Percentiles rank a stretch among this genome's conserved stretches.
These are phyloP conservation scores for Picathartes gymnocephalus DNA, from an alignment of 2,113 vertebrate species.

Conservation along the genomic window DNA sequence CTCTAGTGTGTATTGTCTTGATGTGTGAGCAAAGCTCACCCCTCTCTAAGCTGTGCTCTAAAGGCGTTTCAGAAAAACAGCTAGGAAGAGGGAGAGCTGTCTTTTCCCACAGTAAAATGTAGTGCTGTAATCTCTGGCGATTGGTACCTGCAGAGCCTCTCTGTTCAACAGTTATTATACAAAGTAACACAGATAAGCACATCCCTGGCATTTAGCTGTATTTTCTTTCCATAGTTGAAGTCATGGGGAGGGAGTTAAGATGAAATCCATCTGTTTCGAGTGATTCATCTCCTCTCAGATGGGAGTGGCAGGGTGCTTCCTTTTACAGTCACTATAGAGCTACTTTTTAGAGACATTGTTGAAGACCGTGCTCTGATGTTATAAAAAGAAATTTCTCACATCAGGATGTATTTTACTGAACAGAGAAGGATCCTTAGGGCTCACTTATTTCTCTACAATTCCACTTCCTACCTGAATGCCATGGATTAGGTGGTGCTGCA, in stretches of 20 bases:
- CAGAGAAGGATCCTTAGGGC: not conserved
- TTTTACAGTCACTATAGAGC: not conserved
- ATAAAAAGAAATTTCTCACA: not conserved
- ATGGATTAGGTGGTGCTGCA: not conserved
- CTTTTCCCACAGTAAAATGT: not conserved
- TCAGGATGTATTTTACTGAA: not conserved
- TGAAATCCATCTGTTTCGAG: conserved; percentile 13
- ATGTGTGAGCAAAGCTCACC: not conserved
- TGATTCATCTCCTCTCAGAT: conserved; percentile 41
- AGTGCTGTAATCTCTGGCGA: not conserved
- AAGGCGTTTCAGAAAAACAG: not conserved
- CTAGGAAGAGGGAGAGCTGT: not conserved
- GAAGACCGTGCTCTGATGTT: not conserved
- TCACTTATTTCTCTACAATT: not conserved
- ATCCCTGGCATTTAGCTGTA: conserved; percentile 1
- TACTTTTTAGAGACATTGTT: not conserved
- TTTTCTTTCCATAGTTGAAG: conserved; percentile 1
- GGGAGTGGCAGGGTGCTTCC: conserved; percentile 42
- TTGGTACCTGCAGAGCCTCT: not conserved
- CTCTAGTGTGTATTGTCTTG: not conserved
- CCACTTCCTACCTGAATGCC: not conserved
- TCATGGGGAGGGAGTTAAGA: conserved; percentile 14
- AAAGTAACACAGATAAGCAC: not conserved
- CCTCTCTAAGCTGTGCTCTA: not conserved
- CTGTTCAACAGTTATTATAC: not conserved